A percentile compares a stretch with the other conserved stretches of the same genome.
Evolutionary conservation across 2,113 vertebrate genomes (phyloP).

Genomic region (Strix aluco): DNA sequence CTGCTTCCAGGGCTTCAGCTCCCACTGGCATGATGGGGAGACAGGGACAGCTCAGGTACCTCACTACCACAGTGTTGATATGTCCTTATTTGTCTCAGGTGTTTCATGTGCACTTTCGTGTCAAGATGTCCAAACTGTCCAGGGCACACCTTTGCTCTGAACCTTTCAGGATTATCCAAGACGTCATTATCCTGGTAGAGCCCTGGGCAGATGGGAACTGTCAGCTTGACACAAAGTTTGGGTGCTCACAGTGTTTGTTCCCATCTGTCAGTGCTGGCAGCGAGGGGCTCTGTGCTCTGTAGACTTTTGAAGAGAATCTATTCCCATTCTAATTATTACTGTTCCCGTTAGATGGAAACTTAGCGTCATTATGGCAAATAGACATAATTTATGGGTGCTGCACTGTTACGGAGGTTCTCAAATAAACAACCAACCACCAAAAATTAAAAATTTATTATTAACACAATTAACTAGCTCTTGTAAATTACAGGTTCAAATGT

Average conservation of each 20-base stretch:
- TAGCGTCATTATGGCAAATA: neutral
- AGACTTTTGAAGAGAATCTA: slow-evolving; percentile 2
- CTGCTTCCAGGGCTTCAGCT: neutral
- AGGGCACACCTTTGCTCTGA: neutral
- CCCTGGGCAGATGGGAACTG: neutral
- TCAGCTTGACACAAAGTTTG: neutral
- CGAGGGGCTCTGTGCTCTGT: neutral
- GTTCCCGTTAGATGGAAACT: neutral
- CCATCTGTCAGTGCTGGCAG: neutral
- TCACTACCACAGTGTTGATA: neutral
- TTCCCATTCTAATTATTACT: neutral
- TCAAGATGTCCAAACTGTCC: neutral
- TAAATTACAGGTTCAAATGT: too few relatives aligned
- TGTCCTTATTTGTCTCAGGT: neutral
- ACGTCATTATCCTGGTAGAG: neutral
- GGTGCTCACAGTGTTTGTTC: neutral
- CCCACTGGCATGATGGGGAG: fast-evolving
- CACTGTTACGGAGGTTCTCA: too few relatives aligned
- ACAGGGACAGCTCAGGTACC: neutral
- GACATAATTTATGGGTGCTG: neutral
- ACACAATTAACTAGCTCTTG: too few relatives aligned
- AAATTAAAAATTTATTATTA: too few relatives aligned
- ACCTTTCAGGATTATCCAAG: neutral
- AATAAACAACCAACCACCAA: too few relatives aligned
- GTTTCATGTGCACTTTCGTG: neutral